phyloP scores from a whole-genome alignment of 2,888 invertebrate genomes.

The Julus scanicus region DNA sequence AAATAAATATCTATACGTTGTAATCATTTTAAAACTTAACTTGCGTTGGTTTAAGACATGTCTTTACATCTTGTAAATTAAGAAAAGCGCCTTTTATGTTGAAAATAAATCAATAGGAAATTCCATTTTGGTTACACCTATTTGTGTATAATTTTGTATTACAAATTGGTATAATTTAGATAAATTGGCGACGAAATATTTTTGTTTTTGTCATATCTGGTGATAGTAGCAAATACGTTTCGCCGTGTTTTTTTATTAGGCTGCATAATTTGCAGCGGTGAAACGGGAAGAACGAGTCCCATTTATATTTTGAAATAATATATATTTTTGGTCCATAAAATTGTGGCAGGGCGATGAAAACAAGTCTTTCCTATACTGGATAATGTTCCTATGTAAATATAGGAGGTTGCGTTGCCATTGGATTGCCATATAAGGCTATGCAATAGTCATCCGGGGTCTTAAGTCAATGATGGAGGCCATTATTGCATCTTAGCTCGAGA shows the following conservation, averaged over 20 bases:
- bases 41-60: no score
- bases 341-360: conserved; percentile 10
- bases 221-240: neutral
- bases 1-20: no score
- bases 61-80: no score
- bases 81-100: no score
- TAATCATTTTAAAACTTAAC: no score
- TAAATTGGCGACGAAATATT: neutral
- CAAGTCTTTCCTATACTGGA: neutral
- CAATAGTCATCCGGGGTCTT: conserved; percentile 47
- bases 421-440: conserved; percentile 40
- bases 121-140: no score
- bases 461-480: conserved; percentile 47
- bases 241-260: neutral
- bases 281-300: neutral
- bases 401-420: neutral
- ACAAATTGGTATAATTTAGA: neutral
- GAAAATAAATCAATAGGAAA: no score
- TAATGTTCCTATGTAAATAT: conserved; percentile 21
- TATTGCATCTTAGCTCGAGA: conserved; percentile 42
- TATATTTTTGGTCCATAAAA: conserved; percentile 32
- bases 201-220: neutral
- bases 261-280: conserved; percentile 6
- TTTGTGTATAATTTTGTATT: neutral
- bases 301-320: conserved; percentile 45